Evolutionary conservation across 2,888 invertebrate species (phyloP).

Genomic region (Diadromus collaris): DNA sequence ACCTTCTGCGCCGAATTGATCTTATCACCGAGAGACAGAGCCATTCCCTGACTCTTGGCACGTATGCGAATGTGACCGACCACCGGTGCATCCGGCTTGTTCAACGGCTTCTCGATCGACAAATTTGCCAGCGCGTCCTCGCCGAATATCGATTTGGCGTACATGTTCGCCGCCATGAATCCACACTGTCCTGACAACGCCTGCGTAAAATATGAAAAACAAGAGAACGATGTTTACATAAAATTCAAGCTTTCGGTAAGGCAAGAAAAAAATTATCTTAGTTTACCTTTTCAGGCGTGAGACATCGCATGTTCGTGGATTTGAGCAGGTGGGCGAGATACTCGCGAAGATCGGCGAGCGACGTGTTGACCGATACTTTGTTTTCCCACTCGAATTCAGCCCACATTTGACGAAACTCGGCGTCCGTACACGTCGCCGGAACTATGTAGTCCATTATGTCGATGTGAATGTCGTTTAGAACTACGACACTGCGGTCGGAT

Average conservation of each 20-base stretch:
- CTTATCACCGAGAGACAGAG: slow-evolving; percentile 98
- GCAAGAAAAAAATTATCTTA: slow-evolving; percentile 4
- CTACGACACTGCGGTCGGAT: slow-evolving; percentile 97
- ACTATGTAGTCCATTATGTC: slow-evolving; percentile 99
- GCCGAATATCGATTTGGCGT: slow-evolving; percentile 98
- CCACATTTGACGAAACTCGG: slow-evolving; percentile 99
- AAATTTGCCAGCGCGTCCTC: slow-evolving; percentile 99
- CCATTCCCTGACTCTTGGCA: slow-evolving; percentile 99
- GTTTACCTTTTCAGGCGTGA: slow-evolving; percentile 95
- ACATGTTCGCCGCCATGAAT: slow-evolving; percentile 99
- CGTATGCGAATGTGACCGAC: slow-evolving; percentile 98
- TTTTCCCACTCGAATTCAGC: slow-evolving; percentile 99
- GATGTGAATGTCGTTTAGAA: slow-evolving; percentile 99
- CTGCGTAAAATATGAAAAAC: slow-evolving; percentile 76
- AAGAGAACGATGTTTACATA: background rate
- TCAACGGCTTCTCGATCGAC: slow-evolving; percentile 97
- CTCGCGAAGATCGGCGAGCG: slow-evolving; percentile 94
- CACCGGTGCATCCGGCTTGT: slow-evolving; percentile 93
- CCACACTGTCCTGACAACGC: slow-evolving; percentile 98
- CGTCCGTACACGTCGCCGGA: slow-evolving; percentile 96
- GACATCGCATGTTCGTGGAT: slow-evolving; percentile 99
- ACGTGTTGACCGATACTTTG: slow-evolving; percentile 98
- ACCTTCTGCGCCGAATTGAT: slow-evolving; percentile 96
- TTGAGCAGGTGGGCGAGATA: slow-evolving; percentile 95
- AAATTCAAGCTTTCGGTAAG: background rate